Evolutionary conservation across 2,113 vertebrate species (phyloP), one percentile per base, ranked within the genome.

Genomic region (Hippocampus mohnikei): DNA sequence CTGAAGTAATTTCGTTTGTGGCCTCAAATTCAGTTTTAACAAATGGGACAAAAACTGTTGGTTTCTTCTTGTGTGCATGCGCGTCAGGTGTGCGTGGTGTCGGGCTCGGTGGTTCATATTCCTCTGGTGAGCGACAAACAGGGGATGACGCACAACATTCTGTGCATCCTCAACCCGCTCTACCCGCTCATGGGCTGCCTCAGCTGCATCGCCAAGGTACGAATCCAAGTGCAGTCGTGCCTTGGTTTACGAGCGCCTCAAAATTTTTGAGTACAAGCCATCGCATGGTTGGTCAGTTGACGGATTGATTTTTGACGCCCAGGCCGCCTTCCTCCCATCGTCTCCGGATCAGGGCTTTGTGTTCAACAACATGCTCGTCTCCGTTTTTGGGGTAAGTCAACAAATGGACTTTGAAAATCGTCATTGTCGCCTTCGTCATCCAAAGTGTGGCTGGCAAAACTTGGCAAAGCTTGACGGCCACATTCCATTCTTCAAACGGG

Each of bases 101-200:
- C 92, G 0, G 91, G 91, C 44, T 89, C 87, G 0, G 25, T 90
- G 63, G 91, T 93, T 0, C 91, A 92, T 86, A 15, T 97, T 41
- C 91, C 93, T 0, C 94, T 92, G 76, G 91, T 95, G 41, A 92
- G 94, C 76, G 90, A 93, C 52, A 90, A 81, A 52, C 77, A 20
- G 27, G 2, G 2, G 13, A 73, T 93, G 8, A 90, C 93, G 29
- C 94, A 98, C 82, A 94, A 93, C 3, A 5, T 84, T n/a, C 86
- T 98, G 82, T 98, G 94, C 79, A 80, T 97, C 76, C 80, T 89
- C 80, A 92, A 95, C 87, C 97, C 97, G 1, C 91, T 98, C 61
- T 98, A 99, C 63, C 94, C 96, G 0, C 93, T 99, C 0, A 94
- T 97, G 71, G 96, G 96, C 40, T 97, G 95, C 82, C 91, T 99